Evolutionary conservation across 2,888 invertebrate species (phyloP).

Genomic region (Alloscopus bannaensis): DNA sequence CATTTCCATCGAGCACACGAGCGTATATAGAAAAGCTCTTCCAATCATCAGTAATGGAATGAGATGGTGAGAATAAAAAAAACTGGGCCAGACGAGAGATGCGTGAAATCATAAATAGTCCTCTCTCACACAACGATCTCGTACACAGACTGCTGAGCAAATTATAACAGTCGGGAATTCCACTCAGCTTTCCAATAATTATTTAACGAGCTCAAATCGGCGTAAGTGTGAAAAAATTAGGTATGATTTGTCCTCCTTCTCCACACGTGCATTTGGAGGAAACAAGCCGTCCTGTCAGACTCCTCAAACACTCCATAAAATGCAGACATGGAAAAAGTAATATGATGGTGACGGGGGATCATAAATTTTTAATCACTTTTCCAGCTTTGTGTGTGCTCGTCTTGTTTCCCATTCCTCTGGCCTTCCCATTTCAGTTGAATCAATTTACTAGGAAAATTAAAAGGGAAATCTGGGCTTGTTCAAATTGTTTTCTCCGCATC

Average conservation of each 20-base stretch:
- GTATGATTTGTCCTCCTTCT: too few relatives aligned
- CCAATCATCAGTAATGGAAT: slow-evolving; percentile 16
- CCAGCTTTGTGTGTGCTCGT: not conserved
- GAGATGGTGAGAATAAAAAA: not conserved
- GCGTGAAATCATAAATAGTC: too few relatives aligned
- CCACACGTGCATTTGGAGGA: too few relatives aligned
- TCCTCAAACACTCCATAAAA: too few relatives aligned
- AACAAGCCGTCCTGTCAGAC: too few relatives aligned
- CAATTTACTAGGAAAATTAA: not conserved
- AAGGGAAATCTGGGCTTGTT: not conserved
- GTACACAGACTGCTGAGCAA: too few relatives aligned
- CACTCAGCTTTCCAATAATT: not conserved
- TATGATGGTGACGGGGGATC: not conserved
- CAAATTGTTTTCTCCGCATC: not conserved
- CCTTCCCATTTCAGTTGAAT: not conserved
- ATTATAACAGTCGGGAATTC: too few relatives aligned
- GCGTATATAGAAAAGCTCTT: not conserved
- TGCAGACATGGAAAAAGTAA: not conserved
- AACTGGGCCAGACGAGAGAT: too few relatives aligned
- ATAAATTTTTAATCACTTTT: slow-evolving; percentile 5
- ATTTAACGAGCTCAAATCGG: too few relatives aligned
- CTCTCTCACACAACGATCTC: too few relatives aligned
- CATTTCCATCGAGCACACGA: not conserved
- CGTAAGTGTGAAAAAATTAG: too few relatives aligned
- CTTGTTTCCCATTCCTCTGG: not conserved